phyloP scores from a whole-genome alignment of 2,888 invertebrate species.

The Xanthorhoe designata region DNA sequence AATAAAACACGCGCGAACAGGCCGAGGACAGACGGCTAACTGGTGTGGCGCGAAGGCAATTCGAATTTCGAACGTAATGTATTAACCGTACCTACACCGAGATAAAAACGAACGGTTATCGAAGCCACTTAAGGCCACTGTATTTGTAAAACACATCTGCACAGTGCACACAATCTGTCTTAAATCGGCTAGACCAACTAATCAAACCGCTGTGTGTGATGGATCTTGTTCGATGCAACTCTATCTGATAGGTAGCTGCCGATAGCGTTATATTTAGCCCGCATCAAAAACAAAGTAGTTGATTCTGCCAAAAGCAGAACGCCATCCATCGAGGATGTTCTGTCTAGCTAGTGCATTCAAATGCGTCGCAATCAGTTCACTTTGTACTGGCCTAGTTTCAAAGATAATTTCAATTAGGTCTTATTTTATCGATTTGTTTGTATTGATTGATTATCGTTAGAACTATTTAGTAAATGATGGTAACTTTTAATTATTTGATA shows the following conservation, averaged over 20 bases:
- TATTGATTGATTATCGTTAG: not conserved
- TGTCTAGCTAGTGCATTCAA: conserved; percentile 9
- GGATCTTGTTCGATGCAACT: not conserved
- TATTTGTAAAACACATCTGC: too few relatives aligned
- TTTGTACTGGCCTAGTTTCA: not conserved
- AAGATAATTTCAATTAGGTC: not conserved
- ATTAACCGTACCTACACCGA: conserved; percentile 1
- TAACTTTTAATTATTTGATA: too few relatives aligned
- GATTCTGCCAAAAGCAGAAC: conserved; percentile 29
- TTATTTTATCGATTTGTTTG: not conserved
- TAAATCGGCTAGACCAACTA: not conserved
- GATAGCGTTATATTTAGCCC: conserved; percentile 61
- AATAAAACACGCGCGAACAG: conserved; percentile 57
- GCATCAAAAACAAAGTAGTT: conserved; percentile 46
- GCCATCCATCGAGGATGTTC: conserved; percentile 35
- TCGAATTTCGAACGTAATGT: conserved; percentile 1
- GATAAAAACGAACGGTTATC: conserved; percentile 2
- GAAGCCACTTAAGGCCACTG: not conserved
- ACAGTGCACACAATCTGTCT: not conserved
- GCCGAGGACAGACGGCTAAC: conserved; percentile 54
- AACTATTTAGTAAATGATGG: not conserved
- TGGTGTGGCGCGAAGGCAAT: conserved; percentile 36
- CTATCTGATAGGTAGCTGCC: not conserved
- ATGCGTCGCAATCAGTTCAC: not conserved
- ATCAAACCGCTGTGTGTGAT: not conserved